Percentiles rank a stretch among this genome's conserved stretches.
Conservation (phyloP, 1,140 invertebrate species). For the Drosophila busckii region DNA sequence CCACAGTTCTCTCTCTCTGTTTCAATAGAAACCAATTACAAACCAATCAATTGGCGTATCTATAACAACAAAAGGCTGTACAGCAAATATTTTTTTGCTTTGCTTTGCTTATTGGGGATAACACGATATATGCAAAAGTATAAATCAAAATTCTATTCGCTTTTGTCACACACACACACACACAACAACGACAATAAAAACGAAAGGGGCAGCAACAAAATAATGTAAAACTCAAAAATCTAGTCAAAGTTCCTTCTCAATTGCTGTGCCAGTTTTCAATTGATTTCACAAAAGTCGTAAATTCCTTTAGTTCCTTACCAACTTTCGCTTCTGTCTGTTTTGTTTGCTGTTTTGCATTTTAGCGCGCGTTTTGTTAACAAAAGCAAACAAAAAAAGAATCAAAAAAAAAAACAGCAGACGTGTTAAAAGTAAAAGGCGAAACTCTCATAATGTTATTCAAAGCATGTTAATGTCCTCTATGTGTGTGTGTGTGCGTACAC, state of each 20-base stretch:
- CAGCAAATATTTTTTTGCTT: slow-evolving; percentile 32
- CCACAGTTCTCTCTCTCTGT: no score
- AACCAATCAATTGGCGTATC: slow-evolving; percentile 40
- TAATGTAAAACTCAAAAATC: no score
- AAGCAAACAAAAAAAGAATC: slow-evolving; percentile 31
- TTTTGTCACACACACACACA: no score
- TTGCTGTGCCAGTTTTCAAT: slow-evolving; percentile 57
- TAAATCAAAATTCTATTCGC: no score
- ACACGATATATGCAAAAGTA: no score
- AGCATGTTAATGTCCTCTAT: slow-evolving; percentile 29
- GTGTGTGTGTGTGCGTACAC: slow-evolving; percentile 19
- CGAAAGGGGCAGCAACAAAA: no score
- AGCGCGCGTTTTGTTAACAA: not conserved
- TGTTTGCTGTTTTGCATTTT: slow-evolving; percentile 36
- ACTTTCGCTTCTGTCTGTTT: slow-evolving; percentile 53
- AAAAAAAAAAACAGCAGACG: no score
- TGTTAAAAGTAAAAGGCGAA: slow-evolving; percentile 56
- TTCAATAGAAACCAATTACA: slow-evolving; percentile 61
- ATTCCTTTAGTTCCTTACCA: slow-evolving; percentile 53
- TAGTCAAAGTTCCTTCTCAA: no score
- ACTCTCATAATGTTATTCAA: slow-evolving; percentile 72
- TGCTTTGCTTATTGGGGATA: no score
- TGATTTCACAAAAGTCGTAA: slow-evolving; percentile 69
- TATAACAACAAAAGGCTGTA: slow-evolving; percentile 24
- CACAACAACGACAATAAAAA: no score